A percentile compares a stretch with the other conserved stretches of the same genome.
These are phyloP conservation scores for Drosophila erecta DNA, from an alignment of 1,140 invertebrate species.

Conservation along the genomic window DNA sequence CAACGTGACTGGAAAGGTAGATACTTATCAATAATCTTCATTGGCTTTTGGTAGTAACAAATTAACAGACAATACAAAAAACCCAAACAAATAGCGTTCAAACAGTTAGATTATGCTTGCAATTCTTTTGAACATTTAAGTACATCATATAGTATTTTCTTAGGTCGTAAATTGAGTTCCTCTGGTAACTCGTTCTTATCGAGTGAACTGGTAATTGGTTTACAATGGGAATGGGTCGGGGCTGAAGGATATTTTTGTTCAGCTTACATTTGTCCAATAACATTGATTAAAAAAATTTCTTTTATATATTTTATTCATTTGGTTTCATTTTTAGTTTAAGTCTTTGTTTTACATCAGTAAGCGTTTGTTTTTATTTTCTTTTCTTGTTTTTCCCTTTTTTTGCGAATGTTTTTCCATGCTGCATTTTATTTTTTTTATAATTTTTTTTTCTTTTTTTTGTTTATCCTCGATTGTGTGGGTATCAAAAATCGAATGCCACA, in stretches of 20 bases:
- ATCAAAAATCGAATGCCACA: slow-evolving; percentile 67
- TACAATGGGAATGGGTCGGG: background rate
- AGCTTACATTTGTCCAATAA: slow-evolving; percentile 29
- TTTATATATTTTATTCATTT: slow-evolving; percentile 28
- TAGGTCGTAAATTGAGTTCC: slow-evolving; percentile 29
- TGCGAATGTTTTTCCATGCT: slow-evolving; percentile 12
- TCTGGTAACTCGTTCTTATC: slow-evolving; percentile 13
- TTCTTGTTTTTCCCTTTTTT: slow-evolving; percentile 16
- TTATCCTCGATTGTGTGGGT: slow-evolving; percentile 33
- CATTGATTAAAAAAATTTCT: slow-evolving; percentile 42
- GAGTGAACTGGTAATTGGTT: too few species aligned
- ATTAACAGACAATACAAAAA: slow-evolving; percentile 27
- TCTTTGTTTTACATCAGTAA: slow-evolving; percentile 82
- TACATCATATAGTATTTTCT: slow-evolving; percentile 42
- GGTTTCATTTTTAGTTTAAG: slow-evolving; percentile 41
- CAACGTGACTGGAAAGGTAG: slow-evolving; percentile 18
- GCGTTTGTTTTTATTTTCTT: slow-evolving; percentile 61
- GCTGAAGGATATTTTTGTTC: slow-evolving; percentile 5
- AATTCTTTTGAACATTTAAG: slow-evolving; percentile 57
- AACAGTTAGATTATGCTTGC: slow-evolving; percentile 59
- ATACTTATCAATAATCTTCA: slow-evolving; percentile 19
- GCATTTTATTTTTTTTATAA: background rate
- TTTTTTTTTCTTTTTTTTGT: slow-evolving; percentile 3
- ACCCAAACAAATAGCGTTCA: slow-evolving; percentile 23
- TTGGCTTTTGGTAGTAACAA: slow-evolving; percentile 4